Evolutionary conservation across 2,888 invertebrate genomes (phyloP), one percentile per base, ranked within the genome.

Genomic region (Zele albiditarsus): DNA sequence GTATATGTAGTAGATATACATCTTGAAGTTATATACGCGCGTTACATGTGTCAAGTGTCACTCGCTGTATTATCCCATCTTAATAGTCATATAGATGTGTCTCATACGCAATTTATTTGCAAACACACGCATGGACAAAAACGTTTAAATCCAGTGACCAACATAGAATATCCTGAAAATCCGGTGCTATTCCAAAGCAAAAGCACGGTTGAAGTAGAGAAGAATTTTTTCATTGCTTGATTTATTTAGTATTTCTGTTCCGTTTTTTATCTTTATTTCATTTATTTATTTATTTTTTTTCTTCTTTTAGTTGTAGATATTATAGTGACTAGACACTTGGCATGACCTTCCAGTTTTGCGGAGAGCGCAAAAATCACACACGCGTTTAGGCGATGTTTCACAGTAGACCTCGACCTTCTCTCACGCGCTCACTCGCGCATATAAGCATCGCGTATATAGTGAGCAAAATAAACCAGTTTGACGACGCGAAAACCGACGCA

Each of bases 101-200:
- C 20, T 3, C 20, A 25, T 12, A 63, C 38, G 63, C 28, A 31
- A 20, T 63, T 31, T 33, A 33, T 63, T 6, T 33, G 33, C 38
- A 31, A 16, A 28, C 28, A 6, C n/a, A 28, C 28, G 63, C n/a
- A 33, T 63, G 33, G n/a, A 16, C 31, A 31, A 62, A 62, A 58
- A 20, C 20, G 42, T 60, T 46, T 27, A 14, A 58, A 58, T 25
- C 25, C n/a, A 58, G 25, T 58, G 27, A 38, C 58, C 58, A 71
- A 71, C 80, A 82, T 79, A 81, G 84, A 84, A 84, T 86, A 84
- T 85, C 86, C 84, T 85, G 87, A 87, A 87, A 87, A 85, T 87
- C 87, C 84, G 81, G 86, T 86, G 84, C 77, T 77, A 49, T 63
- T 63, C 25, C 25, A 25, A 16, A 28, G 60, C 60, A 60, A 28